Evolutionary conservation across 2,888 invertebrate species (phyloP).

Genomic region (Nemoura dubitans): DNA sequence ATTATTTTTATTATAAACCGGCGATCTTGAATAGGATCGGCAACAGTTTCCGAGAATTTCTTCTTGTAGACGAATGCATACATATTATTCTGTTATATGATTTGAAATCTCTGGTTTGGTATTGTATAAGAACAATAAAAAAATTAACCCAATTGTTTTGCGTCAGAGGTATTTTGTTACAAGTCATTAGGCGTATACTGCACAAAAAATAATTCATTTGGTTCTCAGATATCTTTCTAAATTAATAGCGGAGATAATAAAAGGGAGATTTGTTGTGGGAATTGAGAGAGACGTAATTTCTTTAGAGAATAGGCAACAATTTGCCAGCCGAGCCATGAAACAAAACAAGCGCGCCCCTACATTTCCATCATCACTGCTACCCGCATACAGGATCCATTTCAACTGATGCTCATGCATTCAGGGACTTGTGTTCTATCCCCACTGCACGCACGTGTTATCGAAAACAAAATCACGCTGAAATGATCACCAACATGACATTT

Average conservation of each 20-base stretch:
- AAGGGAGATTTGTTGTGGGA: slow-evolving; percentile 38
- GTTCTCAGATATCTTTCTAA: slow-evolving; percentile 3
- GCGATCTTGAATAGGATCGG: background rate
- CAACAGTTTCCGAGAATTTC: too few relatives aligned
- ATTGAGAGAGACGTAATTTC: slow-evolving; percentile 29
- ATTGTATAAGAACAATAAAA: background rate
- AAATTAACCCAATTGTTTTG: background rate
- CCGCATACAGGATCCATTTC: background rate
- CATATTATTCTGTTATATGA: too few relatives aligned
- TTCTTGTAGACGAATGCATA: too few relatives aligned
- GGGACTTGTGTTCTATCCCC: too few relatives aligned
- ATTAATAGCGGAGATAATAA: slow-evolving; percentile 27
- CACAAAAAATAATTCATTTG: background rate
- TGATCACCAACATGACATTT: too few relatives aligned
- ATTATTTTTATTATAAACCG: background rate
- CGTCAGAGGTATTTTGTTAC: background rate
- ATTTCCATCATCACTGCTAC: background rate
- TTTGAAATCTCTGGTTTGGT: too few relatives aligned
- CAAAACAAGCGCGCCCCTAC: background rate
- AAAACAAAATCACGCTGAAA: too few relatives aligned
- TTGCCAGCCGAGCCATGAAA: background rate
- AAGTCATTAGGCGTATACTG: background rate
- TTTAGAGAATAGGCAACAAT: slow-evolving; percentile 8
- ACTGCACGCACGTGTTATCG: too few relatives aligned
- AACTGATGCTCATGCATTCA: background rate